A percentile compares a stretch with the other conserved stretches of the same genome.
phyloP scores from a whole-genome alignment of 2,113 vertebrate genomes.

The Kryptolebias marmoratus region DNA sequence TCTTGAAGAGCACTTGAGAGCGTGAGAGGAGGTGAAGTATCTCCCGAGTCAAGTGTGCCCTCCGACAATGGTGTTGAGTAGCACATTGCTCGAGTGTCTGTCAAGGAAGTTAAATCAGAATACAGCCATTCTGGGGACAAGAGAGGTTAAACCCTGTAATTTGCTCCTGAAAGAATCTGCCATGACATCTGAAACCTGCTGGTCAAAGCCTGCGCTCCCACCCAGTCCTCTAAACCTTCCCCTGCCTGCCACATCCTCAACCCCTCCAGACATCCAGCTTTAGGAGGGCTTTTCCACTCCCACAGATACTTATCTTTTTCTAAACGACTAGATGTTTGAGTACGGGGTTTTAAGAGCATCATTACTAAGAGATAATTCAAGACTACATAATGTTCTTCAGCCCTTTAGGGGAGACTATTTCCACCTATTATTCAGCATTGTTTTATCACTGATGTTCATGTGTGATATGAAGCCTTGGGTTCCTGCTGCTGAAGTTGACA shows the following conservation, averaged over 20 bases:
- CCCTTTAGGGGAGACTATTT: constrained; percentile 56
- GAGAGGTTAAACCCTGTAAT: constrained; percentile 78
- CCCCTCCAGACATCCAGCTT: constrained; percentile 76
- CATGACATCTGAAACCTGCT: constrained; percentile 76
- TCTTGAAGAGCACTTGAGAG: constrained; percentile 64
- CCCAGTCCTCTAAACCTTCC: constrained; percentile 46
- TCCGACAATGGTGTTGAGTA: constrained; percentile 59
- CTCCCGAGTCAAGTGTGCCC: constrained; percentile 67
- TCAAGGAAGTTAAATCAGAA: constrained; percentile 65
- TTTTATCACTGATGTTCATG: constrained; percentile 25
- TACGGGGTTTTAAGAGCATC: constrained; percentile 64
- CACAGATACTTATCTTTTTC: constrained; percentile 79
- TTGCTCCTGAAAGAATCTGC: constrained; percentile 74
- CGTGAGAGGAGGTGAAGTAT: constrained; percentile 67
- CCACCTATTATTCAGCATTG: constrained; percentile 26
- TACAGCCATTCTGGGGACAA: constrained; percentile 59
- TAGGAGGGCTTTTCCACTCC: constrained; percentile 65
- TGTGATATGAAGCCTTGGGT: constrained; percentile 20
- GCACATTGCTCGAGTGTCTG: constrained; percentile 59
- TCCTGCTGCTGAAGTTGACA: constrained; percentile 9
- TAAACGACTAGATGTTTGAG: constrained; percentile 75
- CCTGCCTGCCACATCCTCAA: constrained; percentile 55
- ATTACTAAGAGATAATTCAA: constrained; percentile 68
- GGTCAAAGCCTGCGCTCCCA: constrained; percentile 64
- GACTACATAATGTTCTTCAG: constrained; percentile 34